A percentile compares a stretch with the other conserved stretches of the same genome.
These are phyloP conservation scores for Siniperca scherzeri DNA, from an alignment of 2,797 vertebrate genomes.

Conservation along the genomic window DNA sequence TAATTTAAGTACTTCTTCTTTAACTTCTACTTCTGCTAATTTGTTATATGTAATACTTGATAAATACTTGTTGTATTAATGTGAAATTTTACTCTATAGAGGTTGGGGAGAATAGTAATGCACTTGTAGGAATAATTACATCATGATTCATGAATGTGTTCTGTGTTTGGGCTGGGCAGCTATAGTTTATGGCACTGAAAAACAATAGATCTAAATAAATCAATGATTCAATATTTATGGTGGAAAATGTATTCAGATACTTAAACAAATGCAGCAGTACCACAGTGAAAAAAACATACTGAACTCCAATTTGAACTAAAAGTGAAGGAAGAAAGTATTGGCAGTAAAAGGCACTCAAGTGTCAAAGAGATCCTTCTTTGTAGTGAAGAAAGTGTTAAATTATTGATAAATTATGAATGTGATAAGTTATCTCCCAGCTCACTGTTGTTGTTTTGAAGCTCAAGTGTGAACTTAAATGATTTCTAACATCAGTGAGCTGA, in stretches of 20 bases:
- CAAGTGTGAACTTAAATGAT: neutral
- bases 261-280: neutral
- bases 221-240: neutral
- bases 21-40: neutral
- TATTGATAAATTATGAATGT: neutral
- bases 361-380: neutral
- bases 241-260: neutral
- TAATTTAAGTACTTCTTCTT: no score
- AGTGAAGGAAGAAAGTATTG: neutral
- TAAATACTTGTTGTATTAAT: neutral
- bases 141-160: neutral
- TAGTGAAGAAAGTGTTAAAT: neutral
- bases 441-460: neutral
- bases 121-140: no score
- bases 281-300: neutral
- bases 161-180: neutral
- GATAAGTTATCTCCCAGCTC: neutral
- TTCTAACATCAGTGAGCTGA: neutral
- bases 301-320: neutral
- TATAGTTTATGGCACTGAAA: neutral
- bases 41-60: neutral
- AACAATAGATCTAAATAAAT: neutral
- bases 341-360: neutral
- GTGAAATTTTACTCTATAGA: neutral
- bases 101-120: no score